Evolutionary conservation across 1,140 invertebrate genomes (phyloP).

Genomic region (Drosophila sp.): DNA sequence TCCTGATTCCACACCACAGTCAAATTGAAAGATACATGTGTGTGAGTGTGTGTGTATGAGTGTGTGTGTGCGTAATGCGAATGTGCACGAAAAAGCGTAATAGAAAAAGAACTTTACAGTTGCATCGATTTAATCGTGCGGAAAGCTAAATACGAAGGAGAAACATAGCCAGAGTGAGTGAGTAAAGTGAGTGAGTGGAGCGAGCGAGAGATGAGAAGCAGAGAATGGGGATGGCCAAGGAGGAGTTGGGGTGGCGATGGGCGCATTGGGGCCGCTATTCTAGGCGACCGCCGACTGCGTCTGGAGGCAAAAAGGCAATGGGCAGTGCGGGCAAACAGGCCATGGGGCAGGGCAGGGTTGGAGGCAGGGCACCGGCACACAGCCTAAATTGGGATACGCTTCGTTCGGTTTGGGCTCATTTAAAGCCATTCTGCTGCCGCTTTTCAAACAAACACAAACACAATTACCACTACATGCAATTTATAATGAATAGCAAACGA

Average conservation of each 20-base stretch:
- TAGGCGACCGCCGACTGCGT: conserved; percentile 54
- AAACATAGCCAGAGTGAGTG: conserved; percentile 18
- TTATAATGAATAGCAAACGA: conserved; percentile 69
- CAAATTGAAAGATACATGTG: conserved; percentile 11
- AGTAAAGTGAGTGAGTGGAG: conserved; percentile 1
- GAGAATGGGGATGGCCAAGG: background rate
- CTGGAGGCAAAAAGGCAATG: conserved; percentile 55
- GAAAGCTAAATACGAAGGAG: conserved; percentile 77
- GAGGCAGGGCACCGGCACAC: conserved; percentile 20
- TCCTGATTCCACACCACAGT: background rate
- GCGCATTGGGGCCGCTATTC: conserved; percentile 1
- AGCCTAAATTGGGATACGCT: conserved; percentile 80
- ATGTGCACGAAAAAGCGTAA: conserved; percentile 66
- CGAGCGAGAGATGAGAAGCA: too few relatives aligned
- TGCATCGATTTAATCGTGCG: conserved; percentile 83
- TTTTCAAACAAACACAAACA: conserved; percentile 53
- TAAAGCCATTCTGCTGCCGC: conserved; percentile 72
- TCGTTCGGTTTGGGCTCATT: conserved; percentile 71
- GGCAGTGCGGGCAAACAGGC: conserved; percentile 16
- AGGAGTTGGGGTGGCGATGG: background rate
- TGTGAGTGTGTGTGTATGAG: conserved; percentile 5
- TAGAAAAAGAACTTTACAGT: conserved; percentile 81
- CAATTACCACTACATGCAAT: conserved; percentile 73
- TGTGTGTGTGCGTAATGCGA: conserved; percentile 56
- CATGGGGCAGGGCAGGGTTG: conserved; percentile 18